Percentiles rank a stretch among this genome's conserved stretches.
phyloP scores from a whole-genome alignment of 2,113 vertebrate genomes.

The Ameiurus melas region DNA sequence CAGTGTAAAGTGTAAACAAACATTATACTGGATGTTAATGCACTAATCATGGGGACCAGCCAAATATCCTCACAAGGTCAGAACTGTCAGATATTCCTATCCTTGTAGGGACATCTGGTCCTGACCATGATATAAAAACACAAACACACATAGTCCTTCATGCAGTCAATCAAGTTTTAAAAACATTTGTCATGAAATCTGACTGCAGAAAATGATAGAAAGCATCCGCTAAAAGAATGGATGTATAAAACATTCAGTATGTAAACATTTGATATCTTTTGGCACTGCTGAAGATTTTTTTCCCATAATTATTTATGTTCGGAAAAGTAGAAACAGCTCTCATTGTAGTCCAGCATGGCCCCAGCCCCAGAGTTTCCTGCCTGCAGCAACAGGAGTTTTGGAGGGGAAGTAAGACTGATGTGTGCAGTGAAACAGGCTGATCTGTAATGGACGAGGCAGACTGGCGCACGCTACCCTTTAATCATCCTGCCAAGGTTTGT shows the following conservation, averaged over 20 bases:
- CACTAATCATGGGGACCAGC: background rate
- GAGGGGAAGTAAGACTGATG: conserved; percentile 25
- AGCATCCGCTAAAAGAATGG: background rate
- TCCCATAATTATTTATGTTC: conserved; percentile 14
- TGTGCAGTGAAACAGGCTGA: conserved; percentile 11
- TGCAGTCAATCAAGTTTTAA: conserved; percentile 23
- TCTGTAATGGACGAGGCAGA: conserved; percentile 32
- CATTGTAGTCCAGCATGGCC: conserved; percentile 8
- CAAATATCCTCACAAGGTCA: background rate
- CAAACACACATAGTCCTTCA: background rate
- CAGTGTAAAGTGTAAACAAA: background rate
- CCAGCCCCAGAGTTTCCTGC: conserved; percentile 6
- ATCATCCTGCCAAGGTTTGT: conserved; percentile 31
- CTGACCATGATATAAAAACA: background rate
- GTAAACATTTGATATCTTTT: conserved; percentile 23
- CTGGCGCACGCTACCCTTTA: conserved; percentile 28
- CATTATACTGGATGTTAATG: background rate
- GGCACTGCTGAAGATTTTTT: background rate
- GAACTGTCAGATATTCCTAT: background rate
- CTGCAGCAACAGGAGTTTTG: background rate
- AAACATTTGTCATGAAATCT: conserved; percentile 17
- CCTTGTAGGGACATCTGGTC: background rate
- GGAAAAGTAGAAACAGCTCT: conserved; percentile 9
- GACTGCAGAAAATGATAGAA: conserved; percentile 22
- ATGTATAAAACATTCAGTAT: conserved; percentile 33